Evolutionary conservation across 1,140 invertebrate species (phyloP).

Genomic region (Drosophila pachea): DNA sequence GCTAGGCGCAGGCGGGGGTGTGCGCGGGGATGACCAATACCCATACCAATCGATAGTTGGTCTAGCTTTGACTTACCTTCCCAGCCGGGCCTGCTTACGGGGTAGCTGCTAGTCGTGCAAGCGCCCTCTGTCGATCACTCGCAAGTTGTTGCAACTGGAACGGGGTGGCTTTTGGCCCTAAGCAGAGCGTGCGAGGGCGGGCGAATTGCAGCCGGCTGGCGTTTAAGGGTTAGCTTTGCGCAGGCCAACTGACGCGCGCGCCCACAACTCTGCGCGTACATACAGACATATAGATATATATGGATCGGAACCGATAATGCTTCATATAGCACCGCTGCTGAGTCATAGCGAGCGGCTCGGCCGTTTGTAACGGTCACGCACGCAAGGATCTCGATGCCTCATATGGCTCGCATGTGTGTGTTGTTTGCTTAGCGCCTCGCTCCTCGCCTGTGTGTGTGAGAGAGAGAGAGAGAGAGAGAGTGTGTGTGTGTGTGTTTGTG

Average conservation of each 20-base stretch:
- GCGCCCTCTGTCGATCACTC: too few relatives aligned
- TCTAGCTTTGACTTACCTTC: too few relatives aligned
- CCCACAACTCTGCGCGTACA: conserved; percentile 16
- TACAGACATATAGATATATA: not conserved
- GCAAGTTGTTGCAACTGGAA: conserved; percentile 51
- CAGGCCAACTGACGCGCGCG: conserved; percentile 67
- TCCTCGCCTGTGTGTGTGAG: not conserved
- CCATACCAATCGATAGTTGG: too few relatives aligned
- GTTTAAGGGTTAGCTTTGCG: conserved; percentile 66
- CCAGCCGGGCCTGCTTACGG: not conserved
- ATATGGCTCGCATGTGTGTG: conserved; percentile 56
- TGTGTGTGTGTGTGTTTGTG: not conserved
- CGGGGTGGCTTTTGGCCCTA: conserved; percentile 47
- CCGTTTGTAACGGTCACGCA: conserved; percentile 69
- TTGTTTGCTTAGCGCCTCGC: conserved; percentile 25
- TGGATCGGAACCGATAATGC: conserved; percentile 16
- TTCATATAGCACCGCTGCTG: conserved; percentile 56
- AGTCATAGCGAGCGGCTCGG: conserved; percentile 33
- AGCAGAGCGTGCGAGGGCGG: not conserved
- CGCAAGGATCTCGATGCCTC: conserved; percentile 52
- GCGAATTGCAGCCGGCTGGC: conserved; percentile 43
- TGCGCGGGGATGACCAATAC: too few relatives aligned
- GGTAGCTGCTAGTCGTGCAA: not conserved
- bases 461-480: too few relatives aligned
- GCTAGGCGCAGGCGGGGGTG: too few relatives aligned